phyloP scores from a whole-genome alignment of 1,140 invertebrate genomes.

The Macrosteles quadrilineatus region DNA sequence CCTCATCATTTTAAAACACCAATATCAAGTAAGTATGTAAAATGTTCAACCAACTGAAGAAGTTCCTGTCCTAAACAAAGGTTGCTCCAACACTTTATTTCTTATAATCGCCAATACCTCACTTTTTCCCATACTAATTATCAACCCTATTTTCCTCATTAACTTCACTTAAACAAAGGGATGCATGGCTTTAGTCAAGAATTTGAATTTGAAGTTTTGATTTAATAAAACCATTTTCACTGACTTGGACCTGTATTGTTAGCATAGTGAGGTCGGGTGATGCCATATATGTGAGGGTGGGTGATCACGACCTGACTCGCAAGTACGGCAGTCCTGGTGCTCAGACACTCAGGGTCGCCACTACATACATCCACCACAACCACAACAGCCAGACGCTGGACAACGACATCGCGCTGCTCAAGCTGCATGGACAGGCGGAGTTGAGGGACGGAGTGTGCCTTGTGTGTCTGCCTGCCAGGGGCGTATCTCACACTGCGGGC shows the following conservation, averaged over 20 bases:
- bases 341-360: conserved; percentile 84
- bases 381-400: conserved; percentile 95
- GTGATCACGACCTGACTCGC: conserved; percentile 87
- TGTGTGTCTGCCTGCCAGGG: conserved; percentile 85
- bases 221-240: no score
- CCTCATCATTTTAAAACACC: no score
- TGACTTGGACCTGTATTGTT: conserved; percentile 32
- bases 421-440: conserved; percentile 87
- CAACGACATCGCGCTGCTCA: conserved; percentile 93
- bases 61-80: no score
- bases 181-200: no score
- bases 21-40: no score
- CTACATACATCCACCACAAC: conserved; percentile 95
- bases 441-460: conserved; percentile 80
- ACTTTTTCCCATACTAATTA: no score
- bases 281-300: conserved; percentile 87
- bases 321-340: conserved; percentile 86
- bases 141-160: no score
- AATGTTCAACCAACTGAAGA: no score
- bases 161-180: no score
- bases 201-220: no score
- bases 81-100: no score
- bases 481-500: conserved; percentile 80
- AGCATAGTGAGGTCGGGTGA: conserved; percentile 90
- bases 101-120: no score